These are phyloP conservation scores for Chromoteleia sp. DNA, from an alignment of 2,888 invertebrate genomes.

Conservation along the genomic window DNA sequence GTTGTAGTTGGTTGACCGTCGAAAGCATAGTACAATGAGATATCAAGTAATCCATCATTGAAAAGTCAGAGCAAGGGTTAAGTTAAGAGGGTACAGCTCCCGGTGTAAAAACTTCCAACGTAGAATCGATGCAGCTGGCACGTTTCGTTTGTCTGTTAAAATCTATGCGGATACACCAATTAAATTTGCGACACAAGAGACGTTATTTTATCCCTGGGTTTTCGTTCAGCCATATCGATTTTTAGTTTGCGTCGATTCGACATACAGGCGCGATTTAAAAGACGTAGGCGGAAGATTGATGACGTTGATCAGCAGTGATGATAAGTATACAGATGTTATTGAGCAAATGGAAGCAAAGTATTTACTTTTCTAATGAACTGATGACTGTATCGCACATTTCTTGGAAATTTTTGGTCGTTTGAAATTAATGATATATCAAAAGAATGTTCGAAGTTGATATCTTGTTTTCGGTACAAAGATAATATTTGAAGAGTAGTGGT, in stretches of 20 bases:
- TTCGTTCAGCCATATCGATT: conserved; percentile 32
- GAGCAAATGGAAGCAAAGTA: conserved; percentile 34
- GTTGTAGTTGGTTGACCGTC: conserved; percentile 74
- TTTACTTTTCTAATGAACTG: conserved; percentile 32
- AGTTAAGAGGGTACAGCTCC: conserved; percentile 72
- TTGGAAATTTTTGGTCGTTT: neutral
- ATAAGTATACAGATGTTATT: conserved; percentile 49
- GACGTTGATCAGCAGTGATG: conserved; percentile 29
- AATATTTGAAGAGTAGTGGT: too few species aligned
- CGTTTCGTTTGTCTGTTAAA: conserved; percentile 48
- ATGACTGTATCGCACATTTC: neutral
- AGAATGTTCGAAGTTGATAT: too few species aligned
- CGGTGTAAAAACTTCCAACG: conserved; percentile 18
- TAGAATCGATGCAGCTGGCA: conserved; percentile 63
- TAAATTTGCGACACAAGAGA: conserved; percentile 44
- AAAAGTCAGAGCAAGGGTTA: conserved; percentile 77
- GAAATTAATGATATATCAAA: neutral
- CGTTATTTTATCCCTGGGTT: conserved; percentile 23
- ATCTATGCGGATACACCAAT: conserved; percentile 51
- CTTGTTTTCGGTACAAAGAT: too few species aligned
- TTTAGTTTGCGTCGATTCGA: conserved; percentile 16
- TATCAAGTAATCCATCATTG: conserved; percentile 79
- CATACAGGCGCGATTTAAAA: conserved; percentile 17
- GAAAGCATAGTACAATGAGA: conserved; percentile 74
- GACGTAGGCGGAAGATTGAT: conserved; percentile 44